phyloP scores from a whole-genome alignment of 2,888 invertebrate species.

The Caenorhabditis sulstoni region DNA sequence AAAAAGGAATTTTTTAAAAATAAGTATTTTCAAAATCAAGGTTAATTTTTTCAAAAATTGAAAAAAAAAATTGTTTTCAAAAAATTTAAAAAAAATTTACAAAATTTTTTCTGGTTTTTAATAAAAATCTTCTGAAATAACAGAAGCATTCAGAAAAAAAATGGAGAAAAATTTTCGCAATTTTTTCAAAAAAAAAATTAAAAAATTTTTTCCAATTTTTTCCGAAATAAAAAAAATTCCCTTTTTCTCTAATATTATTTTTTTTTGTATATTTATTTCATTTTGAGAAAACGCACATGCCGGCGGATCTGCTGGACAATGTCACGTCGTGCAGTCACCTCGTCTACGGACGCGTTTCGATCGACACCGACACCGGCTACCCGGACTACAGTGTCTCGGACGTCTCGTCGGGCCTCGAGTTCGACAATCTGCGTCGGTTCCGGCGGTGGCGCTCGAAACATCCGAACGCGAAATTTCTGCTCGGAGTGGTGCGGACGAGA shows the following conservation, averaged over 20 bases:
- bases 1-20: too few relatives aligned
- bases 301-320: constrained; percentile 36
- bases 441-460: constrained; percentile 25
- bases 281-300: constrained; percentile 37
- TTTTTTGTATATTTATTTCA: too few relatives aligned
- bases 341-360: constrained; percentile 39
- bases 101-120: not conserved
- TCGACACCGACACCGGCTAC: constrained; percentile 27
- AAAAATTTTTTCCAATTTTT: too few relatives aligned
- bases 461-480: constrained; percentile 46
- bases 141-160: not conserved
- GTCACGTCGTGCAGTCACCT: constrained; percentile 52
- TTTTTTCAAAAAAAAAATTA: not conserved
- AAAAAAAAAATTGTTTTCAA: not conserved
- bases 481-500: constrained; percentile 32
- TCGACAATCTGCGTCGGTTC: constrained; percentile 49
- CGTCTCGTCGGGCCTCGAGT: constrained; percentile 16
- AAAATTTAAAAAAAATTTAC: not conserved
- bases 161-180: not conserved
- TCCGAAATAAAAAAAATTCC: too few relatives aligned
- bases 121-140: not conserved
- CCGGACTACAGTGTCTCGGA: constrained; percentile 42
- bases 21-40: too few relatives aligned
- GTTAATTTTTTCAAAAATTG: too few relatives aligned
- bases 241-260: too few relatives aligned